A percentile compares a stretch with the other conserved stretches of the same genome.
Evolutionary conservation across 2,113 vertebrate species (phyloP).

Genomic region (Bubo blakistoni): DNA sequence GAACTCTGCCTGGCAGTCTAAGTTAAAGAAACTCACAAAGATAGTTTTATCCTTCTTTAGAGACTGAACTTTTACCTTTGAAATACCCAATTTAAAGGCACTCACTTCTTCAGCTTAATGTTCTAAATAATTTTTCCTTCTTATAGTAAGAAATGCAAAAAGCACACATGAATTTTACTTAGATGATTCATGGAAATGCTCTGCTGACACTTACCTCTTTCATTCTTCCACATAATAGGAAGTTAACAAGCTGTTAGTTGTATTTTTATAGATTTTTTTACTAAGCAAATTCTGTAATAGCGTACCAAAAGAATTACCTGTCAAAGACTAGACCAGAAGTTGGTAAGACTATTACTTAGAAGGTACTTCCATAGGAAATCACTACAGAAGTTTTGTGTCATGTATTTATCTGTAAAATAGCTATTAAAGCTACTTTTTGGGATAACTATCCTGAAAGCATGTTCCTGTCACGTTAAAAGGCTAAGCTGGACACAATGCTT

Average conservation of each 20-base stretch:
- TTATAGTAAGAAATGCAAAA: not conserved
- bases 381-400: not conserved
- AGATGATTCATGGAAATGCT: not conserved
- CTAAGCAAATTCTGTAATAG: not conserved
- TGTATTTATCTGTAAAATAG: not conserved
- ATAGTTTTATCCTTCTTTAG: not conserved
- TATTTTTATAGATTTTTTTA: not conserved
- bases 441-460: not conserved
- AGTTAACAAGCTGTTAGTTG: not conserved
- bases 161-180: not conserved
- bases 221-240: not conserved
- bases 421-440: not conserved
- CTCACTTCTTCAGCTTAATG: not conserved
- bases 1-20: not conserved
- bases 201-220: not conserved
- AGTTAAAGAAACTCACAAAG: not conserved
- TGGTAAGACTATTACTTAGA: not conserved
- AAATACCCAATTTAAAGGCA: not conserved
- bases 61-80: not conserved
- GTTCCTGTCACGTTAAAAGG: not conserved
- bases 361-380: not conserved
- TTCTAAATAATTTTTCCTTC: not conserved
- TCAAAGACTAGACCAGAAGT: not conserved
- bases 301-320: not conserved
- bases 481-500: not conserved